A percentile compares a stretch with the other conserved stretches of the same genome.
Evolutionary conservation across 2,113 vertebrate genomes (phyloP).

Genomic region (Phoxinus phoxinus): DNA sequence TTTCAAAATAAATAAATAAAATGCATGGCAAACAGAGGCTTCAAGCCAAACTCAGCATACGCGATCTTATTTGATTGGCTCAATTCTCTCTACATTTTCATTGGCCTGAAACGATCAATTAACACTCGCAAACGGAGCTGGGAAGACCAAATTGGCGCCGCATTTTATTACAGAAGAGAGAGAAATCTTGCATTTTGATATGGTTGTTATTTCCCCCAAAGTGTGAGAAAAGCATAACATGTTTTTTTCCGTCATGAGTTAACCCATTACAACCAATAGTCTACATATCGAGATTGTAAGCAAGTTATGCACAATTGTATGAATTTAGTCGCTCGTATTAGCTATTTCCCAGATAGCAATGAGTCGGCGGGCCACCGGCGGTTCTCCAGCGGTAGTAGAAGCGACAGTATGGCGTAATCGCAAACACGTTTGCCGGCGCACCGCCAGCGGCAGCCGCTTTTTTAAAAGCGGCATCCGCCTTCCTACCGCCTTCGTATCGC

Average conservation of each 20-base stretch:
- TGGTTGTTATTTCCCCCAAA: constrained; percentile 49
- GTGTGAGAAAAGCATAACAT: constrained; percentile 51
- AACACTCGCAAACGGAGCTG: constrained; percentile 74
- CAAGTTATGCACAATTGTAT: neutral
- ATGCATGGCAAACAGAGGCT: constrained; percentile 49
- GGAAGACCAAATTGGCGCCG: constrained; percentile 78
- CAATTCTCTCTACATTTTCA: constrained; percentile 70
- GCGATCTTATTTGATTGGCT: constrained; percentile 68
- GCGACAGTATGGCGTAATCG: too few relatives aligned
- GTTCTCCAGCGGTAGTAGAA: too few relatives aligned
- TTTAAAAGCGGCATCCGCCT: too few relatives aligned
- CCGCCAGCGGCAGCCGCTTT: too few relatives aligned
- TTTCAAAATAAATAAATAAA: constrained; percentile 31
- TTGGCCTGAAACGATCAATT: constrained; percentile 75
- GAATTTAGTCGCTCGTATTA: neutral
- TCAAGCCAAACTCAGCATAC: constrained; percentile 63
- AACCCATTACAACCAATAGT: constrained; percentile 33
- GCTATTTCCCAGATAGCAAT: too few relatives aligned
- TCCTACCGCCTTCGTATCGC: too few relatives aligned
- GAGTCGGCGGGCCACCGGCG: too few relatives aligned
- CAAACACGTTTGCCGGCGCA: too few relatives aligned
- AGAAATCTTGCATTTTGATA: constrained; percentile 75
- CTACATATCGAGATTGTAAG: neutral
- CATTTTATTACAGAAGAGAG: constrained; percentile 74
- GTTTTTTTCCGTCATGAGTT: constrained; percentile 31